phyloP scores from a whole-genome alignment of 2,113 vertebrate species.

The Strix uralensis region DNA sequence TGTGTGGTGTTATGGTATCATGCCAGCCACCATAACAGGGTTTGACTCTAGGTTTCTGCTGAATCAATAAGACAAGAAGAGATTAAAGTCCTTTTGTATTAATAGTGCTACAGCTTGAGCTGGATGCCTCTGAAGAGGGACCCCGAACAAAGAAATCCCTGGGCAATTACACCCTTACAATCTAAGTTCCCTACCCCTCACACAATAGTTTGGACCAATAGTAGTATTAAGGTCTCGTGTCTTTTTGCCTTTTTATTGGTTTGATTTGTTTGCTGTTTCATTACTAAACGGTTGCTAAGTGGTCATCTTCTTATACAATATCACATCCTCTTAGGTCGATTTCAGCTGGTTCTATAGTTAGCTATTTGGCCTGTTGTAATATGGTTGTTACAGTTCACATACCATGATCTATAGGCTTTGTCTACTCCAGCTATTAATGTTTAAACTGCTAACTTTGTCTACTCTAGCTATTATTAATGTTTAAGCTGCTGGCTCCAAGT shows the following conservation, averaged over 20 bases:
- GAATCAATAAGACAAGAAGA: background rate
- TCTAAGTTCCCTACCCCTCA: background rate
- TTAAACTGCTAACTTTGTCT: background rate
- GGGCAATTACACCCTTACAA: background rate
- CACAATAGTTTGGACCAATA: background rate
- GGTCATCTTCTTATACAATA: background rate
- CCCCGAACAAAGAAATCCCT: background rate
- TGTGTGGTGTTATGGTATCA: background rate
- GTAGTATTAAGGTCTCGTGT: background rate
- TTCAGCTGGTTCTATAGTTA: rapidly evolving
- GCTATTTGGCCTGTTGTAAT: background rate
- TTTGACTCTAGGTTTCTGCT: background rate
- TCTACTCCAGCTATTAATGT: background rate
- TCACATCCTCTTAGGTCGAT: rapidly evolving
- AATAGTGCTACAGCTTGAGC: rapidly evolving
- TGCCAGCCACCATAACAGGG: background rate
- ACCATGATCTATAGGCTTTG: rapidly evolving
- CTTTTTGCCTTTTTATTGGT: background rate
- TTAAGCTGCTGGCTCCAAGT: background rate
- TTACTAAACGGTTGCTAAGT: background rate
- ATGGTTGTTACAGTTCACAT: background rate
- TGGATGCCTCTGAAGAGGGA: background rate
- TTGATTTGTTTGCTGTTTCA: background rate
- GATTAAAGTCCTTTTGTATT: background rate
- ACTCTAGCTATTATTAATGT: background rate